A percentile compares a stretch with the other conserved stretches of the same genome.
phyloP scores from a whole-genome alignment of 2,113 vertebrate genomes.

The Egretta garzetta region DNA sequence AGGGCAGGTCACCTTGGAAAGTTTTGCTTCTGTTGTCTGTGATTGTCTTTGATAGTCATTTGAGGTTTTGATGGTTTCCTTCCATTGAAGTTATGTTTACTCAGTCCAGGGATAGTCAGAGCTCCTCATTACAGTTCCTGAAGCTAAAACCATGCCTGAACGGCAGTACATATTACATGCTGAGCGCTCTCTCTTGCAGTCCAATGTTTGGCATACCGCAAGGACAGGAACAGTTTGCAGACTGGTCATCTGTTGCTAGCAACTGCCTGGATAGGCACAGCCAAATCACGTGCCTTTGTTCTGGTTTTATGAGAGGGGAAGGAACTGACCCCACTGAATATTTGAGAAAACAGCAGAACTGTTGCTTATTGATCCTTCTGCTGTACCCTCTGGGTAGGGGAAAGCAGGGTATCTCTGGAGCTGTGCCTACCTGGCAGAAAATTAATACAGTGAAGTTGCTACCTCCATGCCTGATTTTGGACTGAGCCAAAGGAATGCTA shows the following conservation, averaged over 20 bases:
- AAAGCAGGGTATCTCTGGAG: not conserved
- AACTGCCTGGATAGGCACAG: not conserved
- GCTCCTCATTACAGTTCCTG: constrained; percentile 20
- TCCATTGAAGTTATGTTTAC: constrained; percentile 44
- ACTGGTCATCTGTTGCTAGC: not conserved
- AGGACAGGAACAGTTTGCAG: not conserved
- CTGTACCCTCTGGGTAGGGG: not conserved
- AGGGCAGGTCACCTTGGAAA: constrained; percentile 49
- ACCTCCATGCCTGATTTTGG: not conserved
- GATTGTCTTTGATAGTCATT: constrained; percentile 61
- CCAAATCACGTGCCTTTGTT: not conserved
- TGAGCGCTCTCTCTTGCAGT: not conserved
- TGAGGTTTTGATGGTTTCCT: constrained; percentile 66
- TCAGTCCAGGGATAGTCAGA: constrained; percentile 46
- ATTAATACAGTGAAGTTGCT: not conserved
- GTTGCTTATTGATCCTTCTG: not conserved
- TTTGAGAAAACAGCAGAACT: not conserved
- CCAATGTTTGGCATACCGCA: not conserved
- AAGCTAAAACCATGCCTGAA: constrained; percentile 30
- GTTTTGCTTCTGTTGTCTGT: constrained; percentile 38
- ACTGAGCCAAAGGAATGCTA: not conserved
- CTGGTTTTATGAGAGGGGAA: not conserved
- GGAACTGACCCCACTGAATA: not conserved
- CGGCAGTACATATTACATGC: not conserved
- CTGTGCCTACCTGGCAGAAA: not conserved